Conservation (phyloP, 2,113 vertebrate species). For the Leiothrix lutea region DNA sequence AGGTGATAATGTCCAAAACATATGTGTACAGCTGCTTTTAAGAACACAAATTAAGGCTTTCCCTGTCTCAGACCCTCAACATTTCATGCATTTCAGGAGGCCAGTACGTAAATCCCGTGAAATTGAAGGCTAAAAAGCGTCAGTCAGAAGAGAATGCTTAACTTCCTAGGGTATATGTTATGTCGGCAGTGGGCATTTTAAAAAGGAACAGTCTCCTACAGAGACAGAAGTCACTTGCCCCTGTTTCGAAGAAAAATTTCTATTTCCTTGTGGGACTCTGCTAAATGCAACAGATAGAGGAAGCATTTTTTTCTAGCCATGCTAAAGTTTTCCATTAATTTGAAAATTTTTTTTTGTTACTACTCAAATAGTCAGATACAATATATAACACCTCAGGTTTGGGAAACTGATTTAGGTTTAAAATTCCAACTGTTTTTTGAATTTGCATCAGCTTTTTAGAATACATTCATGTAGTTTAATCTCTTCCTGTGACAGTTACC, state of each 20-base stretch:
- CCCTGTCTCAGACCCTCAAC: not conserved
- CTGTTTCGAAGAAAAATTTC: not conserved
- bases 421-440: not conserved
- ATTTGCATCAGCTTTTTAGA: not conserved
- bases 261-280: not conserved
- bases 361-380: not conserved
- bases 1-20: not conserved
- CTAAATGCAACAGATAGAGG: not conserved
- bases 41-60: not conserved
- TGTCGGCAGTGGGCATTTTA: not conserved
- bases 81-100: not conserved
- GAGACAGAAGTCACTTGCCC: not conserved
- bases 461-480: not conserved
- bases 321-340: not conserved
- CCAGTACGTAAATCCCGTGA: not conserved
- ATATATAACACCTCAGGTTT: not conserved
- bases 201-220: not conserved
- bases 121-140: not conserved
- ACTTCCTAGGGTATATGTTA: not conserved
- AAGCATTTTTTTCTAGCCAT: not conserved
- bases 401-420: not conserved
- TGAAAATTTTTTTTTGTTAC: not conserved
- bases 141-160: not conserved
- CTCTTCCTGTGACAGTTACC: conserved; percentile 64
- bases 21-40: not conserved